Conservation (phyloP, 1,140 invertebrate genomes). For the Rhyzopertha dominica region DNA sequence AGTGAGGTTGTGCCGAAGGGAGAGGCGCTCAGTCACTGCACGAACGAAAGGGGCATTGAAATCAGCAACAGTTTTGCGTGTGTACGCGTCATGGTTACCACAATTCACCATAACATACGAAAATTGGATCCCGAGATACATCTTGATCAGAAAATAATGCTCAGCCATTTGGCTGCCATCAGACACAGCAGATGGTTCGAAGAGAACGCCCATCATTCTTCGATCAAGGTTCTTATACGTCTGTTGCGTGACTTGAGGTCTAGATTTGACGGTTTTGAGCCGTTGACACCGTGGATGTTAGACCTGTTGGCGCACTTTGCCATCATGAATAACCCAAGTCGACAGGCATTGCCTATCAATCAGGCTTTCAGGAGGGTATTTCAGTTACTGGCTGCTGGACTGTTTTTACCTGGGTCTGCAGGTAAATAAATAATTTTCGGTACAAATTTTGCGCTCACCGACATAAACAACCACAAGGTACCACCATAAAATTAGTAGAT, state of each 20-base stretch:
- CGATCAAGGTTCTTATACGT: conserved; percentile 92
- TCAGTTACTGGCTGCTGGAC: conserved; percentile 85
- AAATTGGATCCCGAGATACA: conserved; percentile 91
- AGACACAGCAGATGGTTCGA: conserved; percentile 97
- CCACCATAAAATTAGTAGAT: too few relatives aligned
- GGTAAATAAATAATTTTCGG: conserved; percentile 52
- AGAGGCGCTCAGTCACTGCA: conserved; percentile 56
- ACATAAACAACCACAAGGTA: too few relatives aligned
- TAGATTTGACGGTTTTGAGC: conserved; percentile 84
- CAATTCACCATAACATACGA: conserved; percentile 86
- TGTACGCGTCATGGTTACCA: conserved; percentile 86
- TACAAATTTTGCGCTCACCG: too few relatives aligned
- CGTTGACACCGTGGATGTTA: conserved; percentile 93
- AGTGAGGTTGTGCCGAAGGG: conserved; percentile 56
- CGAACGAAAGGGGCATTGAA: conserved; percentile 78
- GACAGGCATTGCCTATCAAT: conserved; percentile 89
- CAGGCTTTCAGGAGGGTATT: conserved; percentile 81
- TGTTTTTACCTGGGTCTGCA: conserved; percentile 92
- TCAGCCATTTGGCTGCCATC: conserved; percentile 87
- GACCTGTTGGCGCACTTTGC: conserved; percentile 94
- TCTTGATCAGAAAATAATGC: conserved; percentile 78
- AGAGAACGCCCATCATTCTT: conserved; percentile 95
- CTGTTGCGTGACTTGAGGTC: conserved; percentile 84
- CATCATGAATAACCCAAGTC: conserved; percentile 92
- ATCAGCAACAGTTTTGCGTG: conserved; percentile 75